phyloP scores from a whole-genome alignment of 1,140 invertebrate genomes.

The Dufourea novaeangliae region DNA sequence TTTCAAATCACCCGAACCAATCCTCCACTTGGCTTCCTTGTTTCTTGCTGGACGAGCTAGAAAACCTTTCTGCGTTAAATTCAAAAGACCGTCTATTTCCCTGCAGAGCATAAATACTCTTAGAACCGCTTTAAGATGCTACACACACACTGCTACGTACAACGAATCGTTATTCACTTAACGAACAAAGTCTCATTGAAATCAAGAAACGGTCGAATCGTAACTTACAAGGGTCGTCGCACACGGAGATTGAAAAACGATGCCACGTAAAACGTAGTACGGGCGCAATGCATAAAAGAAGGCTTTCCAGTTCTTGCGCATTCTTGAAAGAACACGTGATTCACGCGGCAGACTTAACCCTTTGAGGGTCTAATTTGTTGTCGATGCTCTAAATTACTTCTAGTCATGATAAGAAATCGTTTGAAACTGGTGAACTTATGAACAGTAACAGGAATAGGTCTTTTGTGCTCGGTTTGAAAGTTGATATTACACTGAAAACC shows the following conservation, averaged over 20 bases:
- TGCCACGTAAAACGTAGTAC: not conserved
- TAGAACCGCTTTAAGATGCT: not conserved
- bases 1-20: not conserved
- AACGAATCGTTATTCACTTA: not conserved
- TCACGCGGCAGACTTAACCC: no score
- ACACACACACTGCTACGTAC: not conserved
- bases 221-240: not conserved
- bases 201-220: not conserved
- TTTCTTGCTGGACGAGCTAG: not conserved
- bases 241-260: not conserved
- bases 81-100: not conserved
- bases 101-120: not conserved
- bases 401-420: no score
- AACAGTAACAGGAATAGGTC: no score
- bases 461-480: no score
- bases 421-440: no score
- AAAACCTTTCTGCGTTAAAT: not conserved
- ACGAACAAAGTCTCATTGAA: not conserved
- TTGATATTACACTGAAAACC: no score
- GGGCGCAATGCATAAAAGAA: no score
- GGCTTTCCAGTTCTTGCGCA: no score
- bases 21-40: no score
- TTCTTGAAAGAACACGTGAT: not conserved
- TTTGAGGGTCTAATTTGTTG: no score
- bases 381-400: no score